Conservation (phyloP, 1,140 invertebrate genomes). For the Metaphire vulgaris region DNA sequence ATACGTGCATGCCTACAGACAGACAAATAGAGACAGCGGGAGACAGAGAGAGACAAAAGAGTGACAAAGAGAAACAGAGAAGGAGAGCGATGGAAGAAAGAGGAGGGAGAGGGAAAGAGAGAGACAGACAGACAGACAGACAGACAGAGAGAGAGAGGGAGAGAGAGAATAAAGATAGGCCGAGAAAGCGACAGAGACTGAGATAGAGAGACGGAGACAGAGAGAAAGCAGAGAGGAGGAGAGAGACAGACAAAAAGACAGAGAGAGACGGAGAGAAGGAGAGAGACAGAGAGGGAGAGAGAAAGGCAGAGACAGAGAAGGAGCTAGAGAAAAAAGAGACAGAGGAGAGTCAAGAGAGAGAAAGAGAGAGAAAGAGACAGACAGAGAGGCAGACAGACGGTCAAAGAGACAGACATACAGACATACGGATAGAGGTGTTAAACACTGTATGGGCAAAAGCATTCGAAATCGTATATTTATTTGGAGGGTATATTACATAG, state of each 20-base stretch:
- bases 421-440: no score
- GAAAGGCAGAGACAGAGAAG: neutral
- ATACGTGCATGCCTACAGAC: neutral
- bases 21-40: neutral
- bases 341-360: neutral
- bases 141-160: neutral
- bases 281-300: neutral
- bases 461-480: no score
- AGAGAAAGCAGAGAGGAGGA: neutral
- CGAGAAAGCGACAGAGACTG: no score
- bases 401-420: neutral
- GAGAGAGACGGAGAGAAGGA: neutral
- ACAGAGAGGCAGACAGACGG: neutral
- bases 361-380: neutral
- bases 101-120: neutral
- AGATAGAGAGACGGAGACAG: no score
- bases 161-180: neutral
- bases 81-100: no score
- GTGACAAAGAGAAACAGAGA: neutral
- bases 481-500: no score
- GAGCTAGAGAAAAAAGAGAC: neutral
- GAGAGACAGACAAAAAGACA: neutral
- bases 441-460: no score
- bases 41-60: neutral
- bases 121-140: neutral